These are phyloP conservation scores for Trinorchestia longiramus DNA, from an alignment of 1,140 invertebrate species.

Conservation along the genomic window DNA sequence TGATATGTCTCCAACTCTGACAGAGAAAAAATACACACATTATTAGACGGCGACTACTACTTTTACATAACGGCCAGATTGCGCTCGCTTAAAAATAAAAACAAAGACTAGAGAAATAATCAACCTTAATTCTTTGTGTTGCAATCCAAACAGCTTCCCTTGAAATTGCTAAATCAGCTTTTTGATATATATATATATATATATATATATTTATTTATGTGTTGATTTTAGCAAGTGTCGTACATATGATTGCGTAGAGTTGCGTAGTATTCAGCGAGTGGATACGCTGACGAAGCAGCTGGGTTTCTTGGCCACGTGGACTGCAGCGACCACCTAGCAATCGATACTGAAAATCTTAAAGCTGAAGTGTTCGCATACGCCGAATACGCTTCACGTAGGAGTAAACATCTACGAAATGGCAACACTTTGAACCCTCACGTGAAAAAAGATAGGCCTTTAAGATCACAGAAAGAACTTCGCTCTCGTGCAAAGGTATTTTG, in stretches of 20 bases:
- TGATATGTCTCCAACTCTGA: background rate
- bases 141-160: background rate
- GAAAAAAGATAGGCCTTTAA: background rate
- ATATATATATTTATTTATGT: too few relatives aligned
- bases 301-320: background rate
- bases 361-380: background rate
- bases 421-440: too few relatives aligned
- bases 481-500: background rate
- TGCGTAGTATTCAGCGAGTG: background rate
- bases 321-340: background rate
- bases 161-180: too few relatives aligned
- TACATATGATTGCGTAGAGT: background rate
- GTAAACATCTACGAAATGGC: background rate
- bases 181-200: too few relatives aligned
- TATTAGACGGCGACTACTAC: background rate
- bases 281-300: too few relatives aligned
- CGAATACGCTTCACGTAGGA: background rate
- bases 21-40: background rate
- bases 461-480: background rate
- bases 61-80: background rate
- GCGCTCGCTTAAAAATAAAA: background rate
- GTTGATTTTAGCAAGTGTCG: too few relatives aligned
- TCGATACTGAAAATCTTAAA: conserved; percentile 1
- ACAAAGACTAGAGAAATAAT: background rate
- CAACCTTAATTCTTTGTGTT: background rate